Conservation (phyloP, 2,113 vertebrate species). For the Mustelus asterias region DNA sequence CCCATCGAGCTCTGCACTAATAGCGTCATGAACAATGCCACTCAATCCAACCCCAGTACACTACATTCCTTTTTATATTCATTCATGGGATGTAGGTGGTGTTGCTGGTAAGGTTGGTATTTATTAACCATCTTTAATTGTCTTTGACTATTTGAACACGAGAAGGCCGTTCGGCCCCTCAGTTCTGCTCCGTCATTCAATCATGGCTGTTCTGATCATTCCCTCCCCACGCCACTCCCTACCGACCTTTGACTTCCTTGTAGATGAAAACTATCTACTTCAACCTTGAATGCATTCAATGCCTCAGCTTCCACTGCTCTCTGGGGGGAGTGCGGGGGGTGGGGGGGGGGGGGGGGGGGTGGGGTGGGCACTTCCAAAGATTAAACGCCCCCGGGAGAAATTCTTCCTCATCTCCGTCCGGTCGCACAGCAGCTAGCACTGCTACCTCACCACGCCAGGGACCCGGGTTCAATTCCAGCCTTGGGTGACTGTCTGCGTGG, state of each 20-base stretch:
- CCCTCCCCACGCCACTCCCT: too few relatives aligned
- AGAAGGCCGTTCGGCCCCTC: neutral
- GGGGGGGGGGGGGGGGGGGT: too few relatives aligned
- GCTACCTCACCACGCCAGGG: too few relatives aligned
- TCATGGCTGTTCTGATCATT: too few relatives aligned
- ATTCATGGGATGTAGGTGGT: neutral
- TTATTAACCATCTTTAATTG: neutral
- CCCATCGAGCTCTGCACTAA: neutral
- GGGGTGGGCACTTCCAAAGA: neutral
- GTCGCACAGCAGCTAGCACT: too few relatives aligned
- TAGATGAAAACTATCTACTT: neutral
- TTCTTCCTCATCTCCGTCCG: neutral
- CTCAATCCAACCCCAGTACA: neutral
- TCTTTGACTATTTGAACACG: too few relatives aligned
- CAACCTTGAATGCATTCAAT: neutral
- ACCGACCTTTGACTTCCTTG: neutral
- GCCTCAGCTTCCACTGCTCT: neutral
- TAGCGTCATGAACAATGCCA: neutral
- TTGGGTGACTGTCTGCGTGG: too few relatives aligned
- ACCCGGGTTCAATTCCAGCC: too few relatives aligned
- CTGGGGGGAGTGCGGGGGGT: too few relatives aligned
- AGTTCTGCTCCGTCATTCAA: neutral
- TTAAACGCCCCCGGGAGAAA: too few relatives aligned
- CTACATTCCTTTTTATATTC: neutral
- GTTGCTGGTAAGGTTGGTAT: neutral